Evolutionary conservation across 2,888 invertebrate genomes (phyloP), one percentile per base, ranked within the genome.

Genomic region (Magallana nippona): DNA sequence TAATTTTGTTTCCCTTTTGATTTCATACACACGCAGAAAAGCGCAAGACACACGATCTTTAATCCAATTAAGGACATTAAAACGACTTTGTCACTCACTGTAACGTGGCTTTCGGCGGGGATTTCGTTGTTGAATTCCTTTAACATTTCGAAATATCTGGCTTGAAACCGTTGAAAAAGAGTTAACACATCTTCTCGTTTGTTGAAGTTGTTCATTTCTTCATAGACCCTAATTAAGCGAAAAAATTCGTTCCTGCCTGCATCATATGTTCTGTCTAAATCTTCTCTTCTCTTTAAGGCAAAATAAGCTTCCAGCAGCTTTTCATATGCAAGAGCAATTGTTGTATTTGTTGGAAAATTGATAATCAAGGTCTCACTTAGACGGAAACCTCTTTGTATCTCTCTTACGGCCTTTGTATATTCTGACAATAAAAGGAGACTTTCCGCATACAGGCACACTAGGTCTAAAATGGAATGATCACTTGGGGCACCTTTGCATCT

Each of bases 401-500:
- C 63, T 22, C 17, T 3, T n/a, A 22, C 22, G 17, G 19, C 63
- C 22, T 8, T 63, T 63, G 17, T n/a, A 63, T 63, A 5, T 22
- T 63, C 22, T 19, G 10, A 19, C 11, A 63, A 22, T 19, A 10
- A 22, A 22, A 63, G 63, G 13, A 63, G 63, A 22, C 63, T 19
- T 19, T 63, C 19, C 17, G 63, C 63, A 22, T 63, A 63, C 63
- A 63, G 22, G 27, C 63, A 63, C n/a, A 63, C 22, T 22, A 63
- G 22, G 19, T 19, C 13, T 27, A 27, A 19, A 19, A 63, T 63
- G 22, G 63, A 63, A 22, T n/a, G 3, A 63, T 63, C 63, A 22
- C 27, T 63, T 11, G 22, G 10, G 11, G 63, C 19, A 22, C 63
- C 22, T 17, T 63, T 19, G 22, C 19, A 63, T 63, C 89, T 82